Percentiles rank a stretch among this genome's conserved stretches.
These are phyloP conservation scores for Pterostichus niger DNA, from an alignment of 2,888 invertebrate genomes.

Conservation along the genomic window DNA sequence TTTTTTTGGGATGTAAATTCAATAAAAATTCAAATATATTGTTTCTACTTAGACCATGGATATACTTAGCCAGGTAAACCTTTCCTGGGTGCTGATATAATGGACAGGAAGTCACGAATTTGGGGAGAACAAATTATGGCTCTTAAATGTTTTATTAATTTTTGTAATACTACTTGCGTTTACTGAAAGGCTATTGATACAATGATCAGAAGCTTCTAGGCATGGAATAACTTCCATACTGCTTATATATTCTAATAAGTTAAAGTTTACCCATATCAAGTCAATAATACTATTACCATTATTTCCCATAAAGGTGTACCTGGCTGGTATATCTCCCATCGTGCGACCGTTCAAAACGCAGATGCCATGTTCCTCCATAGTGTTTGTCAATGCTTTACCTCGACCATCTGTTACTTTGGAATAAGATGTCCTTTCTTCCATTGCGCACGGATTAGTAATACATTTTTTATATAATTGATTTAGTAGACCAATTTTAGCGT, in stretches of 20 bases:
- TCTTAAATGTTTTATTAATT: no score
- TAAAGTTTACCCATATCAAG: no score
- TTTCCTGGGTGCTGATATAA: no score
- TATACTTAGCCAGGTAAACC: no score
- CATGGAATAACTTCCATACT: background rate
- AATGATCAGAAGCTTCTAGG: background rate
- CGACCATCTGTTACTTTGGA: background rate
- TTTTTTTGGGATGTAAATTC: no score
- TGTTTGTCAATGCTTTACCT: background rate
- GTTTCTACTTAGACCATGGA: no score
- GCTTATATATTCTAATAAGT: background rate
- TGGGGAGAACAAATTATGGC: constrained; percentile 14
- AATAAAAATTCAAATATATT: no score
- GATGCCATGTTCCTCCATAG: background rate
- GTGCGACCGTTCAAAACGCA: background rate
- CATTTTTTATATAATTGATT: background rate
- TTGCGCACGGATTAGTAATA: background rate
- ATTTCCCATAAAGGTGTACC: background rate
- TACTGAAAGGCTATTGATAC: no score
- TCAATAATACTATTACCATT: constrained; percentile 10
- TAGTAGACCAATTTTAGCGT: background rate
- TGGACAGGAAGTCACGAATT: no score
- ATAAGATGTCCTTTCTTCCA: constrained; percentile 7
- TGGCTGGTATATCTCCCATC: constrained; percentile 5
- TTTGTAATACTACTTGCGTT: background rate